phyloP scores from a whole-genome alignment of 2,797 vertebrate genomes.

The Varecia variegata region DNA sequence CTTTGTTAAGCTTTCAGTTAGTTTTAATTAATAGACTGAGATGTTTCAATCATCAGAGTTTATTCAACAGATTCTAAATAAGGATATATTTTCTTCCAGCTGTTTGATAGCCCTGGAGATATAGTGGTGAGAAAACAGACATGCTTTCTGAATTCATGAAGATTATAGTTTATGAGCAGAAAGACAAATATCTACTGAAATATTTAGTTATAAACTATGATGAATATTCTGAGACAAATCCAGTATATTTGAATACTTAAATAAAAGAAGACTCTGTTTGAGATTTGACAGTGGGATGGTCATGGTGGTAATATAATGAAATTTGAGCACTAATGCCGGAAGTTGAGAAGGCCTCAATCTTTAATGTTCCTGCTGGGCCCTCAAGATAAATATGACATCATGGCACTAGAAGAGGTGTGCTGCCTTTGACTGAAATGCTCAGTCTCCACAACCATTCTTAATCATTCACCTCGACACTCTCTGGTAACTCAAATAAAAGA shows the following conservation, averaged over 20 bases:
- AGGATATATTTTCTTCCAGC: slow-evolving; percentile 30
- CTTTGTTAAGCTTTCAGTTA: slow-evolving; percentile 2
- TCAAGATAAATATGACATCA: neutral
- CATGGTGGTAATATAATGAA: neutral
- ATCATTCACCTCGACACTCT: neutral
- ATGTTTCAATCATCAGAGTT: slow-evolving; percentile 23
- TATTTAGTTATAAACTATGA: neutral
- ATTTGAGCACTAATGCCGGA: neutral
- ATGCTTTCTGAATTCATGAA: neutral
- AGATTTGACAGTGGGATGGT: neutral
- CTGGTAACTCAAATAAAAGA: neutral
- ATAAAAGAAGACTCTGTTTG: neutral
- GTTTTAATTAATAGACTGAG: neutral
- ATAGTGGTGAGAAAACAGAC: neutral
- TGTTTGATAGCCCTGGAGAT: neutral
- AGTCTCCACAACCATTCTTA: neutral
- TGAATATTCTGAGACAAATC: neutral
- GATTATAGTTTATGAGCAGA: neutral
- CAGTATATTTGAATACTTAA: neutral
- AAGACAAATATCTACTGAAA: neutral
- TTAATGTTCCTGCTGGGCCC: neutral
- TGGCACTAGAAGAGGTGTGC: neutral
- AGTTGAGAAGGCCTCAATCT: neutral
- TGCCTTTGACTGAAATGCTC: neutral
- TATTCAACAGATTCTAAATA: slow-evolving; percentile 12